Evolutionary conservation across 2,888 invertebrate genomes (phyloP).

Genomic region (Dasypolia templi): DNA sequence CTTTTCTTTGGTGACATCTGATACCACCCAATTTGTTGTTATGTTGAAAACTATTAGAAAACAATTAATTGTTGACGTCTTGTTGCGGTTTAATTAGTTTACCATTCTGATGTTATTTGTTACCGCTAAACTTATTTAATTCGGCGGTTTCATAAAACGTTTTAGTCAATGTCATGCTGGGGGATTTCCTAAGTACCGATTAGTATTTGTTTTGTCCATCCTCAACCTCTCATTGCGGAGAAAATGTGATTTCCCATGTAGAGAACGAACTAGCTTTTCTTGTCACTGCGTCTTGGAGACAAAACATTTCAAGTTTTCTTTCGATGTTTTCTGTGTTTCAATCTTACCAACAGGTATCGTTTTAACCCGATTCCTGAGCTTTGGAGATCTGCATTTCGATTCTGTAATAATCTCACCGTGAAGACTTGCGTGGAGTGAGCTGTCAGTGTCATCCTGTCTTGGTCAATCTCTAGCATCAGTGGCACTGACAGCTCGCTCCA

Average conservation of each 20-base stretch:
- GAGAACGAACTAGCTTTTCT: not conserved
- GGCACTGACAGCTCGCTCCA: too few species aligned
- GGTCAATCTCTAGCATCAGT: too few species aligned
- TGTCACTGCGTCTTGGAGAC: not conserved
- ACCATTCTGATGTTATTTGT: slow-evolving; percentile 8
- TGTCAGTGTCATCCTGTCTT: too few species aligned
- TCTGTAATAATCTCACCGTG: too few species aligned
- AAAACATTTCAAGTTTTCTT: not conserved
- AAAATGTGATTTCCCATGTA: not conserved
- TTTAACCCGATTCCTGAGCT: too few species aligned
- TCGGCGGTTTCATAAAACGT: not conserved
- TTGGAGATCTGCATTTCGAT: too few species aligned
- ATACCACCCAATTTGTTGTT: slow-evolving; percentile 3
- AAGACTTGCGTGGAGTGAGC: too few species aligned
- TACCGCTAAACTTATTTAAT: not conserved
- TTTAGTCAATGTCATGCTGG: not conserved
- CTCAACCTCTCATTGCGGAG: not conserved
- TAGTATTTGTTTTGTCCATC: not conserved
- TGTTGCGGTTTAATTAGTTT: slow-evolving; percentile 22
- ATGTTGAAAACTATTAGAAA: slow-evolving; percentile 21
- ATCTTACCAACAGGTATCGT: too few species aligned
- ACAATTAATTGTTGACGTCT: slow-evolving; percentile 7
- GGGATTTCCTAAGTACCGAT: not conserved
- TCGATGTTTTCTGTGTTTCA: not conserved
- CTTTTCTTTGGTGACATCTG: not conserved